A percentile compares a stretch with the other conserved stretches of the same genome.
These are phyloP conservation scores for Drosophila asahinai DNA, from an alignment of 1,140 invertebrate genomes.

Conservation along the genomic window DNA sequence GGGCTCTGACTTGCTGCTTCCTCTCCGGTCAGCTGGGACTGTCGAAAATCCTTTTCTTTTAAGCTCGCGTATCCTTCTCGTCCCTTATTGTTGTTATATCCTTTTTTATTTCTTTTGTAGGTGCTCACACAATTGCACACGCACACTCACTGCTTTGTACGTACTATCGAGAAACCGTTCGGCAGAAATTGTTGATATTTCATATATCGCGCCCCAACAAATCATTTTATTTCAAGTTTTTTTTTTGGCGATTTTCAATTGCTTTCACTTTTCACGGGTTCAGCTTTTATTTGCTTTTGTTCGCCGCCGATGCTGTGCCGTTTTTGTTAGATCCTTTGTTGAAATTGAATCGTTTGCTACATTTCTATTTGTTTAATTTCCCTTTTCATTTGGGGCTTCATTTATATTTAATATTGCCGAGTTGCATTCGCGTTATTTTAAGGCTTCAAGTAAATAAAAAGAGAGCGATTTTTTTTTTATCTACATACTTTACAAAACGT, in stretches of 20 bases:
- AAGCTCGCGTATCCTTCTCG: conserved; percentile 51
- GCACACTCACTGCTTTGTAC: conserved; percentile 35
- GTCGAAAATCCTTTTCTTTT: conserved; percentile 53
- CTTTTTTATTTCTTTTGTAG: conserved; percentile 25
- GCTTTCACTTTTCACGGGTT: conserved; percentile 26
- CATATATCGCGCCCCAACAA: conserved; percentile 37
- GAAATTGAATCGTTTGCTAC: conserved; percentile 27
- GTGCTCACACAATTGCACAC: conserved; percentile 41
- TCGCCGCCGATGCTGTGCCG: conserved; percentile 1
- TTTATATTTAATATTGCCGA: conserved; percentile 14
- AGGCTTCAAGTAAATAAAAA: conserved; percentile 13
- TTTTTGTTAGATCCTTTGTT: conserved; percentile 29
- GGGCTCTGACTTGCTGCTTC: conserved; percentile 26
- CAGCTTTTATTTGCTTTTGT: conserved; percentile 30
- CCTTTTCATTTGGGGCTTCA: conserved; percentile 24
- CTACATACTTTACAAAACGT: not conserved
- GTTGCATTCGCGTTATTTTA: conserved; percentile 14
- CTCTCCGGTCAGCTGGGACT: conserved; percentile 47
- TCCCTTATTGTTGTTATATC: conserved; percentile 11
- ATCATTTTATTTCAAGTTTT: conserved; percentile 40
- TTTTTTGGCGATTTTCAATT: conserved; percentile 23
- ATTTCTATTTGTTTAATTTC: conserved; percentile 23
- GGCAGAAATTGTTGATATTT: conserved; percentile 40
- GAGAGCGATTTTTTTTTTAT: not conserved
- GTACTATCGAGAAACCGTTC: conserved; percentile 39